These are phyloP conservation scores for Nanorana parkeri DNA, from an alignment of 2,113 vertebrate genomes.

Conservation along the genomic window DNA sequence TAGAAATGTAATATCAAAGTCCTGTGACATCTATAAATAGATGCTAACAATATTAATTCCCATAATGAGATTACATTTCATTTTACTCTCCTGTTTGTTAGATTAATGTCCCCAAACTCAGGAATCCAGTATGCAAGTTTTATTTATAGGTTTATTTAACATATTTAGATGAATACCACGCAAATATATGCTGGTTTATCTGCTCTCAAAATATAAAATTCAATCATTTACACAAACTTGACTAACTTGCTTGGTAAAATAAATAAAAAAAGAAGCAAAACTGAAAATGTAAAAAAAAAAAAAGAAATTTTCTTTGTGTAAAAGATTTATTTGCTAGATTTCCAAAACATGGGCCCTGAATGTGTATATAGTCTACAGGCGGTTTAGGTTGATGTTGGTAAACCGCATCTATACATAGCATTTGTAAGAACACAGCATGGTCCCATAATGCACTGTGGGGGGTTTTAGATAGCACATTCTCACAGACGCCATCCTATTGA, in stretches of 20 bases:
- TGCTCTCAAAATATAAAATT: constrained; percentile 24
- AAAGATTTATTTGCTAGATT: constrained; percentile 53
- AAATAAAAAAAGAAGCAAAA: constrained; percentile 3
- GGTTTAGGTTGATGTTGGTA: constrained; percentile 31
- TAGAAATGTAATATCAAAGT: no score
- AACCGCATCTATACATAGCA: constrained; percentile 4
- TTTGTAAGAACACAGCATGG: neutral
- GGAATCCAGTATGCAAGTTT: constrained; percentile 27
- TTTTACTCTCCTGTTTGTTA: neutral
- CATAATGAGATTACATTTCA: neutral
- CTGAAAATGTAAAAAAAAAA: neutral
- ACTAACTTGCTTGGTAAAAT: neutral
- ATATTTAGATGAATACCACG: neutral
- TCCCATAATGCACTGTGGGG: constrained; percentile 19
- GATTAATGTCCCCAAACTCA: constrained; percentile 24
- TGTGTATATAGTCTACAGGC: constrained; percentile 3
- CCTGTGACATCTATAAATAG: neutral
- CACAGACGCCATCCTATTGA: constrained; percentile 47
- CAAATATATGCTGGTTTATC: constrained; percentile 2
- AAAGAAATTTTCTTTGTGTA: constrained; percentile 24
- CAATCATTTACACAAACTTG: constrained; percentile 5
- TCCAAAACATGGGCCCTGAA: constrained; percentile 42
- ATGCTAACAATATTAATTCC: neutral
- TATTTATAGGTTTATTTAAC: constrained; percentile 52
- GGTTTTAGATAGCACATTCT: constrained; percentile 24